Base-by-base conservation (phyloP, 2,888 invertebrate species). In the Cantharis rustica region DNA sequence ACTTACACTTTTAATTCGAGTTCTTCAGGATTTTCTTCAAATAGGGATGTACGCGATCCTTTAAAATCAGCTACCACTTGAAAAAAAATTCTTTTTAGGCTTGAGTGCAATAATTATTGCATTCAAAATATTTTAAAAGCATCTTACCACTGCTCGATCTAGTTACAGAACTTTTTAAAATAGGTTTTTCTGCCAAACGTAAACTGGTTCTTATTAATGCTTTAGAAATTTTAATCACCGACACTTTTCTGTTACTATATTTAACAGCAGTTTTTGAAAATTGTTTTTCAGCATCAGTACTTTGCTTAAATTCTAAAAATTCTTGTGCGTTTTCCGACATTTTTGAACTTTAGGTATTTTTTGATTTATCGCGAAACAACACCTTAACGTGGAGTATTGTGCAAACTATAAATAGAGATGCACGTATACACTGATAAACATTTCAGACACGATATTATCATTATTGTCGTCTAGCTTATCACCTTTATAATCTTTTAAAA, bases 201-300 rank as follows among this genome's bases (percentile, higher is more conserved):
- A 73, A 68, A 16, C 72, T 73, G 0, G 72, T 26, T 16, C 68
- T 73, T 0, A 73, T 3, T 20, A 66, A 26, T 3, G 61, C 68
- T 68, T 61, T 66, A 23, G 72, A 66, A 61, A 72, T 20, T n/a
- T 11, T 68, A 23, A 73, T 61, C 10, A 73, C 68, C 1, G 72
- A 73, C n/a, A 23, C 10, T 62, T 26, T 73, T 7, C 61, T 68
- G 17, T 16, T 61, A 23, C 9, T 20, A 23, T 47, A 13, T 66
- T 26, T 64, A 5, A 16, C n/a, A n/a, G 47, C 5, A 47, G 1
- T 47, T 47, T 47, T 47, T n/a, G n/a, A 5, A 47, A 47, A 9
- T n/a, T 47, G n/a, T n/a, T 1, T n/a, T 47, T 47, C 47, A 47
- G 47, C n/a, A n/a, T 47, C n/a, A n/a, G n/a, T 47, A n/a, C 3